Conservation (phyloP, 2,888 invertebrate species). For the Laspeyria flexula region DNA sequence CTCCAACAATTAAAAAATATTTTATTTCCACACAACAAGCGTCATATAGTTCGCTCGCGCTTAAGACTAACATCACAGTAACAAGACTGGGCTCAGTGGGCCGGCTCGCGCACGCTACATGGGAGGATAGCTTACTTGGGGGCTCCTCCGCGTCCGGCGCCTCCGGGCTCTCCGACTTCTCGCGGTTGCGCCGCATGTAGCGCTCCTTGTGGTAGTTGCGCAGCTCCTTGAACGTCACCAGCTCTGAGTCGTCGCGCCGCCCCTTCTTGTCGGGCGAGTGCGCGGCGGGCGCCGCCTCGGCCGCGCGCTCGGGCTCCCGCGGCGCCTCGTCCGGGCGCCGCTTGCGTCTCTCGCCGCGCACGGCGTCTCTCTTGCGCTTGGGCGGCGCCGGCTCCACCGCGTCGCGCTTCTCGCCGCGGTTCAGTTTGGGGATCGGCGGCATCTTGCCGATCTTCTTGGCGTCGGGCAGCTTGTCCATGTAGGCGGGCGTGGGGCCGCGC, state of each 20-base stretch:
- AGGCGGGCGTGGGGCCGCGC: conserved; percentile 38
- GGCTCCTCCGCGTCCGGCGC: conserved; percentile 44
- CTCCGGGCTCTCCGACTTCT: conserved; percentile 87
- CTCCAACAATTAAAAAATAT: conserved; percentile 76
- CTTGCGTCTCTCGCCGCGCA: conserved; percentile 30
- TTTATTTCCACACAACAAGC: conserved; percentile 75
- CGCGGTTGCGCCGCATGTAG: conserved; percentile 88
- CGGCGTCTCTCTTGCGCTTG: conserved; percentile 29
- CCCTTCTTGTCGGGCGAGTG: conserved; percentile 58
- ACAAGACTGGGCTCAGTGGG: conserved; percentile 23
- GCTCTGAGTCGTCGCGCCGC: conserved; percentile 44
- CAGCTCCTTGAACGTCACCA: conserved; percentile 84
- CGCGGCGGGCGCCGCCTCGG: conserved; percentile 33
- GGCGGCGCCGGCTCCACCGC: conserved; percentile 43
- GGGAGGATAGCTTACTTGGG: conserved; percentile 82
- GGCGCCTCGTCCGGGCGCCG: conserved; percentile 19
- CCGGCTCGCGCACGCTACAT: conserved; percentile 17
- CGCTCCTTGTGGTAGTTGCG: conserved; percentile 86
- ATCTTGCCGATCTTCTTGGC: conserved; percentile 68
- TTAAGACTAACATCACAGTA: conserved; percentile 73
- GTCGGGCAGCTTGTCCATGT: conserved; percentile 60
- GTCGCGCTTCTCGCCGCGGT: conserved; percentile 29
- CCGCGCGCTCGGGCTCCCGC: conserved; percentile 24
- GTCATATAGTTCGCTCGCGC: conserved; percentile 47
- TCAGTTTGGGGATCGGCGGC: conserved; percentile 77